These are phyloP conservation scores for Osmerus eperlanus DNA, from an alignment of 2,113 vertebrate genomes.

Conservation along the genomic window DNA sequence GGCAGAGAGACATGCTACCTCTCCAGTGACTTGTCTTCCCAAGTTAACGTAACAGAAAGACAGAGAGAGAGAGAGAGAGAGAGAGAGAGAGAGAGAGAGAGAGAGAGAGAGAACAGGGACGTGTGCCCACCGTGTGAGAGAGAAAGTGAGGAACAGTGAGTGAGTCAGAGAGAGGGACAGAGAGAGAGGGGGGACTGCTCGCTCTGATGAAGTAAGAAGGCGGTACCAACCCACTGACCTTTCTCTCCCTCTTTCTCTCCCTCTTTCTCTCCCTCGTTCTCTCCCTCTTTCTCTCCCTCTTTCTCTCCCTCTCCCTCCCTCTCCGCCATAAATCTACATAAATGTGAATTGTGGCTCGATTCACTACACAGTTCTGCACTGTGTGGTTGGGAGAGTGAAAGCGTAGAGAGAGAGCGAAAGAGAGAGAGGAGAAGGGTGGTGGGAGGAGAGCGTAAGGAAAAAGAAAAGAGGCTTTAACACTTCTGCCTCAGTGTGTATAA, in stretches of 20 bases:
- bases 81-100: slow-evolving; percentile 3
- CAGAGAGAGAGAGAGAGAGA: not conserved
- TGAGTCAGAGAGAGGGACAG: not conserved
- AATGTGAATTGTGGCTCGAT: no score
- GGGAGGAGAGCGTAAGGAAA: not conserved
- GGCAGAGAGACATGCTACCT: not conserved
- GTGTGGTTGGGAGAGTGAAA: not conserved
- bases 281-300: no score
- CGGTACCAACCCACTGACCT: no score
- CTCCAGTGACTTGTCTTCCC: not conserved
- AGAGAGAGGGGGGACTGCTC: not conserved
- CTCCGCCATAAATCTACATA: no score
- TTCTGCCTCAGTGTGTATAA: not conserved
- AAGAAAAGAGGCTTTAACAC: not conserved
- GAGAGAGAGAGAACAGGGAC: slow-evolving; percentile 3
- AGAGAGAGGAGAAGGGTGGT: not conserved
- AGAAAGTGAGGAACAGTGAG: not conserved
- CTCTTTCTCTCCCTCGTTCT: no score
- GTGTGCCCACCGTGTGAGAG: not conserved
- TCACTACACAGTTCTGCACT: no score
- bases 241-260: no score
- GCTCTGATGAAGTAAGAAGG: no score
- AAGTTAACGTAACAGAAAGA: slow-evolving; percentile 30
- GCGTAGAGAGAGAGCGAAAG: slow-evolving; percentile 2
- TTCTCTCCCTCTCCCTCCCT: no score